These are phyloP conservation scores for Sinella curviseta DNA, from an alignment of 1,140 invertebrate species.

Conservation along the genomic window DNA sequence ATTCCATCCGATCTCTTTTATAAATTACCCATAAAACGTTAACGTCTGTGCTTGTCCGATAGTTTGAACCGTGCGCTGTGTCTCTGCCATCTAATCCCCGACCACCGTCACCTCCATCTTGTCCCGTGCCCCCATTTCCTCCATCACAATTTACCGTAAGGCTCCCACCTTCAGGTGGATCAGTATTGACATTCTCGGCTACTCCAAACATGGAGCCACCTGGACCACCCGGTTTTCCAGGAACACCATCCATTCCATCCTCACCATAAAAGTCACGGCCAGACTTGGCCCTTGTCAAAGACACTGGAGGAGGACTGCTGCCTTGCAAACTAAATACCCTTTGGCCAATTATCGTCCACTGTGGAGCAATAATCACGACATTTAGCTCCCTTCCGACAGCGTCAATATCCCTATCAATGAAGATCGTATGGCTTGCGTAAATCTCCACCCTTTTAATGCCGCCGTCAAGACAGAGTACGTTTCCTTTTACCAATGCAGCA, in stretches of 20 bases:
- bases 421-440: not conserved
- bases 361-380: not conserved
- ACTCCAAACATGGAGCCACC: not conserved
- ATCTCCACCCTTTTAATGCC: no score
- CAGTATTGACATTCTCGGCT: not conserved
- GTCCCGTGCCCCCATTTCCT: not conserved
- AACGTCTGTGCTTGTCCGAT: not conserved
- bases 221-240: not conserved
- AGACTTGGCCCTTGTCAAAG: not conserved
- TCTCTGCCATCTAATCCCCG: not conserved
- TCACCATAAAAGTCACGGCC: not conserved
- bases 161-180: not conserved
- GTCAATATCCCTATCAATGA: not conserved
- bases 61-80: not conserved
- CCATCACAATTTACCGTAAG: not conserved
- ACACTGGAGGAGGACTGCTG: not conserved
- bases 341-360: not conserved
- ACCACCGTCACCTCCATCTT: not conserved
- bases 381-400: not conserved
- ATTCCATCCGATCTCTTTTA: not conserved
- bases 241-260: not conserved
- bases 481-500: no score
- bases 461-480: no score
- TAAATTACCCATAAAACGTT: not conserved
- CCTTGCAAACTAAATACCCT: not conserved